Percentiles rank a stretch among this genome's conserved stretches.
phyloP scores from a whole-genome alignment of 2,888 invertebrate species.

The Tenthredo scrophulariae region DNA sequence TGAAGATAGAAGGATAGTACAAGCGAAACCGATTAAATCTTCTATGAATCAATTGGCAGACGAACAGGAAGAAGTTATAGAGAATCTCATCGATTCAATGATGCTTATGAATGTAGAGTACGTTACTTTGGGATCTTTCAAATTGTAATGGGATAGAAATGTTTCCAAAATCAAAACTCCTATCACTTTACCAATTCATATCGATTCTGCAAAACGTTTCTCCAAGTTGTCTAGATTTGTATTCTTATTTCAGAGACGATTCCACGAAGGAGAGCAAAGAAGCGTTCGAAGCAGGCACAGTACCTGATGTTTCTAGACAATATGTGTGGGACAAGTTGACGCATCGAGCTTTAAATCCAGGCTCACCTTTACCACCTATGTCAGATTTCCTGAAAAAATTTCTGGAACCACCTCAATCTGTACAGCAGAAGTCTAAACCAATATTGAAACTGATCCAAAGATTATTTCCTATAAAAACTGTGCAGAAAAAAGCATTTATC shows the following conservation, averaged over 20 bases:
- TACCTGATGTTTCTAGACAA: conserved; percentile 66
- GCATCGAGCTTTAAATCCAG: conserved; percentile 67
- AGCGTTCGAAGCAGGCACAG: conserved; percentile 61
- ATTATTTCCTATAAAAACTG: conserved; percentile 60
- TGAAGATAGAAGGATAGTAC: conserved; percentile 58
- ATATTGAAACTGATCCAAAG: conserved; percentile 57
- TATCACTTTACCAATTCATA: neutral
- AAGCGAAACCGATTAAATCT: conserved; percentile 54
- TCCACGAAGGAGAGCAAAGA: conserved; percentile 52
- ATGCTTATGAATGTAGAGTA: conserved; percentile 51
- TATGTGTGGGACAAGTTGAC: conserved; percentile 66
- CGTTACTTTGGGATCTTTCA: neutral
- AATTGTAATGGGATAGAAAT: neutral
- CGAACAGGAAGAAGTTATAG: conserved; percentile 56
- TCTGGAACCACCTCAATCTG: conserved; percentile 59
- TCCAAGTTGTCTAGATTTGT: neutral
- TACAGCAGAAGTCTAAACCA: conserved; percentile 57
- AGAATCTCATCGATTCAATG: conserved; percentile 60
- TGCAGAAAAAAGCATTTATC: neutral
- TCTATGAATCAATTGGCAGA: conserved; percentile 53
- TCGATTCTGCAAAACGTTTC: neutral
- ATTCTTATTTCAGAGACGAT: conserved; percentile 25
- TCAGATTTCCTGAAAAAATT: conserved; percentile 61
- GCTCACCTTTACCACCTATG: conserved; percentile 63
- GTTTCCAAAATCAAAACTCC: neutral